These are phyloP conservation scores for Epinotia bilunana DNA, from an alignment of 2,888 invertebrate species.

Conservation along the genomic window DNA sequence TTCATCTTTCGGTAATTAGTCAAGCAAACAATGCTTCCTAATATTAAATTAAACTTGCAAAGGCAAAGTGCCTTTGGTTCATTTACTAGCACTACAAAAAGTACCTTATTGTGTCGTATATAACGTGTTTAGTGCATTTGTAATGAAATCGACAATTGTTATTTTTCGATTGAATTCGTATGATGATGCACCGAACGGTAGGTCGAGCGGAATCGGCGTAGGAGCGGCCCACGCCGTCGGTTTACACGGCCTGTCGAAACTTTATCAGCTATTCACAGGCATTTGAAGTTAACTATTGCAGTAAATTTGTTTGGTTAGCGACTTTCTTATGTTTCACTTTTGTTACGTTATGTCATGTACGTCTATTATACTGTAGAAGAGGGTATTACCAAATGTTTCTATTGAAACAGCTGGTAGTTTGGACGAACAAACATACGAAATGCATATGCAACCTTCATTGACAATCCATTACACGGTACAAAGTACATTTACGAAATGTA, in stretches of 20 bases:
- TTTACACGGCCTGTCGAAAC: conserved; percentile 26
- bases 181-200: conserved; percentile 37
- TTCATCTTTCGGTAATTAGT: conserved; percentile 37
- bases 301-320: conserved; percentile 8
- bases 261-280: conserved; percentile 4
- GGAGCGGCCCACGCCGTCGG: conserved; percentile 32
- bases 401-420: no score
- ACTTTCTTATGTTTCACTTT: background rate
- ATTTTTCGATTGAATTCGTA: background rate
- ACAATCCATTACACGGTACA: no score
- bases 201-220: conserved; percentile 33
- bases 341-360: background rate
- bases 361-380: background rate
- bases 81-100: background rate
- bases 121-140: background rate
- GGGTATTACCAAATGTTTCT: no score
- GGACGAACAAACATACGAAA: no score
- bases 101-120: background rate
- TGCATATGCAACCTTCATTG: no score
- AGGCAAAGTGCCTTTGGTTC: background rate
- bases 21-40: conserved; percentile 33
- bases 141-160: background rate
- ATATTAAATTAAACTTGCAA: background rate
- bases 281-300: conserved; percentile 18
- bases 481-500: no score